Evolutionary conservation across 1,140 invertebrate genomes (phyloP), one percentile per base, ranked within the genome.

Genomic region (Bombus impatiens): DNA sequence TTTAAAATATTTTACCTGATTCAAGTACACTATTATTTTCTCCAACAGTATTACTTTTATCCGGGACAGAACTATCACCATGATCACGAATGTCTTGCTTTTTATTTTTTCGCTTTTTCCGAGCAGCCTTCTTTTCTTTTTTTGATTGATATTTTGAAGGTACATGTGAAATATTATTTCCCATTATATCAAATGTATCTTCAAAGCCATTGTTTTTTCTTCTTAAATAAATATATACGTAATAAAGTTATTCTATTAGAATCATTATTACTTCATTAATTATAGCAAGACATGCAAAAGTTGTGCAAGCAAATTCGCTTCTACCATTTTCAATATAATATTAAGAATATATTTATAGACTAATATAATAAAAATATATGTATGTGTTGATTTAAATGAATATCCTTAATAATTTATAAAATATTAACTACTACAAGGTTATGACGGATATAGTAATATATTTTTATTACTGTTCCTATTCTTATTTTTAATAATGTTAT

Each of bases 121-220:
- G 96, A n/a, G 96, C 96, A 8, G 96, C 96, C 84, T 96, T 96
- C 88, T 96, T 96, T 89, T 97, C 96, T 91, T 97, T 97, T 91
- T 97, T 97, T 47, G 96, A 92, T 90, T 97, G 97, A 91, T 97
- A 95, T 91, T 97, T 97, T 4, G 97, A 96, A 12, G 96, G 95
- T 47, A 42, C 78, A 72, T 87, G 82, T 15, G 86, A 78, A 37
- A 87, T 83, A 86, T 68, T 91, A 57, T 89, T 93, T 8, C 78
- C 87, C 82, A 86, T 88, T n/a, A 82, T 70, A 57, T 94, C 93
- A n/a, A 86, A 88, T n/a, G 84, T 84, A 28, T 94, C 92, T 4
- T 93, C 92, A 12, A 86, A 81, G 65, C 84, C 89, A 65, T 78
- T 93, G 72, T 91, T 93, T 42, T 92, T 93, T 71, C 93, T 92